Conservation (phyloP, 1,140 invertebrate species). For the Mya arenaria region DNA sequence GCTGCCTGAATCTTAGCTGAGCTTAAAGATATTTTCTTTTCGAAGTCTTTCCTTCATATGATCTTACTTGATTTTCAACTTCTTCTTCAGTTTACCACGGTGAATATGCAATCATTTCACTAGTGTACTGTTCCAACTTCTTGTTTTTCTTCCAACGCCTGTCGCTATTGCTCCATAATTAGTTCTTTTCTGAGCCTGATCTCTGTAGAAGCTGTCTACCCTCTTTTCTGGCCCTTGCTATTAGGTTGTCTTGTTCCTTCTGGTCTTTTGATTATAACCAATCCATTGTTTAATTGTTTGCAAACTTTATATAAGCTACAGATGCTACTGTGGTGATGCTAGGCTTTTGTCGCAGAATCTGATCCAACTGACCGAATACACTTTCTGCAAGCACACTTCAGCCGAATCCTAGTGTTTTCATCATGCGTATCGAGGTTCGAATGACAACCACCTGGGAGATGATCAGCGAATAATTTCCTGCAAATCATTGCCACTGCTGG, state of each 20-base stretch:
- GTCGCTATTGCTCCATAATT: too few relatives aligned
- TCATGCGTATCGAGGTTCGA: background rate
- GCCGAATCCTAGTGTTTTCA: conserved; percentile 5
- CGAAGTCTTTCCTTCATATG: too few relatives aligned
- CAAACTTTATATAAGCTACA: conserved; percentile 32
- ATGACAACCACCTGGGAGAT: background rate
- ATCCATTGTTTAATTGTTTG: conserved; percentile 15
- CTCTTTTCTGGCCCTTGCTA: too few relatives aligned
- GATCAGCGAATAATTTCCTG: background rate
- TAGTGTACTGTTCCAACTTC: conserved; percentile 21
- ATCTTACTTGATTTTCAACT: too few relatives aligned
- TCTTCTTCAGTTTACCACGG: too few relatives aligned
- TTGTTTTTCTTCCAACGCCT: background rate
- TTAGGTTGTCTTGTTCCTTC: background rate
- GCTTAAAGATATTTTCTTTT: too few relatives aligned
- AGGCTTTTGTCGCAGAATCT: conserved; percentile 25
- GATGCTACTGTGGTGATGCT: conserved; percentile 17
- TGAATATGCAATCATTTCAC: too few relatives aligned
- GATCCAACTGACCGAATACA: conserved; percentile 47
- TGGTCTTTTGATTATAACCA: conserved; percentile 34
- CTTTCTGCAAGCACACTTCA: conserved; percentile 38
- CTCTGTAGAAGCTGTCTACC: too few relatives aligned
- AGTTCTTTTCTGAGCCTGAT: too few relatives aligned
- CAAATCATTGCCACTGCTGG: background rate
- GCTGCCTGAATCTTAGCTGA: too few relatives aligned